Conservation (phyloP, 2,888 invertebrate species). For the Meteorus colon region DNA sequence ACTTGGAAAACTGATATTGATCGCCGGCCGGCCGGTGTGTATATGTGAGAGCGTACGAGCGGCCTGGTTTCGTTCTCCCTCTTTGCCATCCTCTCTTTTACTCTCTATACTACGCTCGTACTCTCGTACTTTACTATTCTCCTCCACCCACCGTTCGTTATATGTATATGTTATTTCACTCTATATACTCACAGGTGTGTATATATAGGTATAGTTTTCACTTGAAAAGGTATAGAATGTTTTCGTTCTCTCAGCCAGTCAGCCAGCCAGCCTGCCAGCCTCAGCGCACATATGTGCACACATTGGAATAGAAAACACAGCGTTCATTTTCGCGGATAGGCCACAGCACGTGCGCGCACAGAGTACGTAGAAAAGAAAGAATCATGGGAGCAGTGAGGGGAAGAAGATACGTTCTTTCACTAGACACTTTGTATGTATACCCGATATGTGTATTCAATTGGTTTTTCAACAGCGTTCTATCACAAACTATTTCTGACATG, state of each 20-base stretch:
- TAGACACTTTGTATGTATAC: no score
- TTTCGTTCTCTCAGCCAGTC: not conserved
- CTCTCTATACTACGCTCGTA: slow-evolving; percentile 22
- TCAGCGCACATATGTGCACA: slow-evolving; percentile 21
- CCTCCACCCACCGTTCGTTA: slow-evolving; percentile 23
- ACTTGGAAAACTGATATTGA: slow-evolving; percentile 68
- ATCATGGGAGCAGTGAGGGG: no score
- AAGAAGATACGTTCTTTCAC: no score
- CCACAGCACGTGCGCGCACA: slow-evolving; percentile 17
- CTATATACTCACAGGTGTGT: slow-evolving; percentile 9
- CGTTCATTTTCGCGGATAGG: slow-evolving; percentile 32
- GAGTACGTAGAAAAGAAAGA: not conserved
- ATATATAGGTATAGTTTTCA: not conserved
- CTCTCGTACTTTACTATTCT: slow-evolving; percentile 34
- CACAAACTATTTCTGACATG: no score
- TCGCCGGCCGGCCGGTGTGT: slow-evolving; percentile 52
- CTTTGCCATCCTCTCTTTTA: slow-evolving; percentile 20
- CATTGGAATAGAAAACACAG: slow-evolving; percentile 13
- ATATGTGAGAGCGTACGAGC: slow-evolving; percentile 39
- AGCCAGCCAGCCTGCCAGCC: not conserved
- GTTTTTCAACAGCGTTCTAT: no score
- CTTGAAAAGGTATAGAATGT: not conserved
- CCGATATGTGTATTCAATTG: no score
- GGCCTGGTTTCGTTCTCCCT: slow-evolving; percentile 51
- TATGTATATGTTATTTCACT: slow-evolving; percentile 15